These are phyloP conservation scores for Andrena trimmerana DNA, from an alignment of 2,888 invertebrate genomes.

Conservation along the genomic window DNA sequence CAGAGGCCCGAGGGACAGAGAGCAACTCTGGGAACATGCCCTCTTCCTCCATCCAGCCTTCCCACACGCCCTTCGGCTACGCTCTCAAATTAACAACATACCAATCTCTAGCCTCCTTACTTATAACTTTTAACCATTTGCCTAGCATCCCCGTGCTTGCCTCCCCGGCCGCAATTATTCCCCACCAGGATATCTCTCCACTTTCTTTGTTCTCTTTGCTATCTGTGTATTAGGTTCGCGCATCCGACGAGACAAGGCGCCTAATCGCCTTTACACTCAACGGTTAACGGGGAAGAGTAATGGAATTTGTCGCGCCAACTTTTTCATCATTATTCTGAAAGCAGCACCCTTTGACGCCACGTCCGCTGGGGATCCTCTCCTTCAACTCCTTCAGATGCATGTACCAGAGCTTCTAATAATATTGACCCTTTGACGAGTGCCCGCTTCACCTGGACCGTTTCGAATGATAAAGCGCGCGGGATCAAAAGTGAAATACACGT, in stretches of 20 bases:
- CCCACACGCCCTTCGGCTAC: constrained; percentile 79
- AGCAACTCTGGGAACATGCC: constrained; percentile 69
- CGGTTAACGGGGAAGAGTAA: too few relatives aligned
- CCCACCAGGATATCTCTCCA: background rate
- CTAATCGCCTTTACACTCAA: too few relatives aligned
- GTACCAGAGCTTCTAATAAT: constrained; percentile 23
- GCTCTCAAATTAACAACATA: constrained; percentile 85
- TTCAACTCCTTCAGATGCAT: background rate
- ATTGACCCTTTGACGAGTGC: constrained; percentile 16
- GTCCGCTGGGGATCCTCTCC: background rate
- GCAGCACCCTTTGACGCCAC: too few relatives aligned
- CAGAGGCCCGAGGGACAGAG: constrained; percentile 58
- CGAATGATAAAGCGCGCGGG: background rate
- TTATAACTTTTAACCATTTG: constrained; percentile 77
- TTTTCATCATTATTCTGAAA: too few relatives aligned
- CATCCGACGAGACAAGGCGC: too few relatives aligned
- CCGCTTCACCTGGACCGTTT: constrained; percentile 6
- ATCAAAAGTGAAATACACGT: constrained; percentile 19
- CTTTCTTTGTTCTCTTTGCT: too few relatives aligned
- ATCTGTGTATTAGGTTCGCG: too few relatives aligned
- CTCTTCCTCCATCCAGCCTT: constrained; percentile 40
- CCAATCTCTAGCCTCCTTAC: constrained; percentile 80
- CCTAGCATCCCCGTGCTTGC: constrained; percentile 36
- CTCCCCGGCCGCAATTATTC: constrained; percentile 25
- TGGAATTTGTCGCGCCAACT: too few relatives aligned